Evolutionary conservation across 2,113 vertebrate species (phyloP), one percentile per base, ranked within the genome.

Genomic region (Psittacus erithacus): DNA sequence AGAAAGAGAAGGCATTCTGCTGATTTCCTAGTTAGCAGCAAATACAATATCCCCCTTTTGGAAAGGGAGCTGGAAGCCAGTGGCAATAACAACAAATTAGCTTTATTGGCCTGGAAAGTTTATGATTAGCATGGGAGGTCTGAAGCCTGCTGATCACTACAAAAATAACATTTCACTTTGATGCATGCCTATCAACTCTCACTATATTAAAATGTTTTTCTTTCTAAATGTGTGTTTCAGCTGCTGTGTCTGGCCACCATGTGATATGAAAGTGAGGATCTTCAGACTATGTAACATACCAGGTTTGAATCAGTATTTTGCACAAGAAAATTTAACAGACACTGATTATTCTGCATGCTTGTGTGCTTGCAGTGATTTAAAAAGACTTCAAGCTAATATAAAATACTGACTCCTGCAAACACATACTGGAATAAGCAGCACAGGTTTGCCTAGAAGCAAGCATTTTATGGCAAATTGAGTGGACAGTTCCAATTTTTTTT

Each of bases 121-220:
- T 76, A 86, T 95, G 70, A 94, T 92, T 89, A 93, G 81, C 86
- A 74, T 68, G 84, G 93, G 93, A 92, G 95, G 90, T 91, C 94
- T 95, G 84, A 94, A 90, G 74, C 75, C 84, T 91, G 76, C 39
- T 78, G 85, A 94, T 91, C 64, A 75, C 87, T 73, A 88, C 65
- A 92, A 84, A 95, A 87, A 87, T 49, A 96, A 90, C 88, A 82
- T 86, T 95, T 88, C 82, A 92, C 92, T 95, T 94, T 94, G 88
- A 94, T 90, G 57, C 85, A 88, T 2, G 16, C 90, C 90, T 90
- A 33, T 88, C 68, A 39, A 70, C 91, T 95, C 93, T 86, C 85
- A 96, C 82, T 90, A 75, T 38, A 83, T 95, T 92, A 91, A 94
- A 94, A 90, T 62, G 79, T 77, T 92, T 95, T 95, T 35, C 64